A percentile compares a stretch with the other conserved stretches of the same genome.
Evolutionary conservation across 2,888 invertebrate species (phyloP).

Genomic region (Drosophila maculinotata): DNA sequence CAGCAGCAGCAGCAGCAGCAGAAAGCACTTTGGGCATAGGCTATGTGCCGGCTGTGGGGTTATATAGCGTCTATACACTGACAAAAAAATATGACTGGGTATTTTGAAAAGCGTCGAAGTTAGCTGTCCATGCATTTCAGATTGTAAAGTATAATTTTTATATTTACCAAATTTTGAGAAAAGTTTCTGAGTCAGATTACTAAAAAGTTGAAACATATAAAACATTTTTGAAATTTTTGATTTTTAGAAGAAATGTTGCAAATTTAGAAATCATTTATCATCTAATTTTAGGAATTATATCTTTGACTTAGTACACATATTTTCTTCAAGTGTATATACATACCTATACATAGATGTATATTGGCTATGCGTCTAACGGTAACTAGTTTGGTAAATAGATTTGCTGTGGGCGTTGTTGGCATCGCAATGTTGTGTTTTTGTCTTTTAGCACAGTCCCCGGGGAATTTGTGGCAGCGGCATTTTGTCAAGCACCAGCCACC

Average conservation of each 20-base stretch:
- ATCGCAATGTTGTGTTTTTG: slow-evolving; percentile 33
- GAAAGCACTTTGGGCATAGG: slow-evolving; percentile 67
- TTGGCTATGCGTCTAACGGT: slow-evolving; percentile 72
- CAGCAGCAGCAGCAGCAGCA: slow-evolving; percentile 31
- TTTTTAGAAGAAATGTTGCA: too few relatives aligned
- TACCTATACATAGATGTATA: slow-evolving; percentile 41
- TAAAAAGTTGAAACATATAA: too few relatives aligned
- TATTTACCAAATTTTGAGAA: too few relatives aligned
- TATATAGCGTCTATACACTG: slow-evolving; percentile 7
- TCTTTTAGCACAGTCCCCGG: slow-evolving; percentile 17
- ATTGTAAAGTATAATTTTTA: too few relatives aligned
- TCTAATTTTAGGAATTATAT: too few relatives aligned
- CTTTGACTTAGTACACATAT: too few relatives aligned
- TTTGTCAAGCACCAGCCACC: slow-evolving; percentile 37
- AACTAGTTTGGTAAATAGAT: slow-evolving; percentile 77
- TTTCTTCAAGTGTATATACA: slow-evolving; percentile 5
- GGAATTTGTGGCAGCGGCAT: slow-evolving; percentile 46
- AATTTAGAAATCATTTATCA: too few relatives aligned
- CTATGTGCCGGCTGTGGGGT: slow-evolving; percentile 55
- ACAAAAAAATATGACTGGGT: background rate
- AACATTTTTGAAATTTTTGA: too few relatives aligned
- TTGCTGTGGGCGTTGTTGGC: slow-evolving; percentile 68
- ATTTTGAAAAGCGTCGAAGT: too few relatives aligned
- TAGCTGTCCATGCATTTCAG: too few relatives aligned
- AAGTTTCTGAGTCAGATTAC: too few relatives aligned